phyloP scores from a whole-genome alignment of 1,140 invertebrate species.

The Carposina sasakii region DNA sequence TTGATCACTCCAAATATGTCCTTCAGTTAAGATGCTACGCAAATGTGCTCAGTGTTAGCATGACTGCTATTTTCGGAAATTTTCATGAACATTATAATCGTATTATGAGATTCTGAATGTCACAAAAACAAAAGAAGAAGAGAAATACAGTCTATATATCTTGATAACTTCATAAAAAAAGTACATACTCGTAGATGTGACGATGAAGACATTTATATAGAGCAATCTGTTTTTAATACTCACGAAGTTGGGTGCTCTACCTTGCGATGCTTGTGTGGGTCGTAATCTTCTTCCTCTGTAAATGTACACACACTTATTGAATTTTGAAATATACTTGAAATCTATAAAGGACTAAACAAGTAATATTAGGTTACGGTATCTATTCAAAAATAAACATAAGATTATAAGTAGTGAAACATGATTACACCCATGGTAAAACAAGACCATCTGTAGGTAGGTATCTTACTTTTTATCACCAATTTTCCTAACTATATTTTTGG shows the following conservation, averaged over 20 bases:
- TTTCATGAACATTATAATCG: background rate
- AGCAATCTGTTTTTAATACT: conserved; percentile 40
- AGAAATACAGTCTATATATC: background rate
- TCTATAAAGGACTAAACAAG: too few species aligned
- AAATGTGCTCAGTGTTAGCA: background rate
- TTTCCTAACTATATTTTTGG: too few species aligned
- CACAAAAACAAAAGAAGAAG: background rate
- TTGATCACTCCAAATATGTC: background rate
- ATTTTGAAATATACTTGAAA: too few species aligned
- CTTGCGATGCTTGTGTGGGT: conserved; percentile 77
- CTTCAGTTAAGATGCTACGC: background rate
- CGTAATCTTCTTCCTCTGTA: conserved; percentile 48
- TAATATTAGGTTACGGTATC: too few species aligned
- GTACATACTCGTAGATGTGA: background rate
- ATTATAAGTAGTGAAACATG: too few species aligned
- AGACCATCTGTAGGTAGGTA: too few species aligned
- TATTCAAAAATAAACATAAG: too few species aligned
- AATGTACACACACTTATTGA: too few species aligned
- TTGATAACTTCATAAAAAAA: background rate
- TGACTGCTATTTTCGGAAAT: background rate
- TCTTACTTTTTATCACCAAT: too few species aligned
- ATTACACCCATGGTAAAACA: too few species aligned
- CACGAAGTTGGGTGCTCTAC: conserved; percentile 82
- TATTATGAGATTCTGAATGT: background rate
- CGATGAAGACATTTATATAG: background rate